phyloP scores from a whole-genome alignment of 1,140 invertebrate species.

The Leptinotarsa defecta region DNA sequence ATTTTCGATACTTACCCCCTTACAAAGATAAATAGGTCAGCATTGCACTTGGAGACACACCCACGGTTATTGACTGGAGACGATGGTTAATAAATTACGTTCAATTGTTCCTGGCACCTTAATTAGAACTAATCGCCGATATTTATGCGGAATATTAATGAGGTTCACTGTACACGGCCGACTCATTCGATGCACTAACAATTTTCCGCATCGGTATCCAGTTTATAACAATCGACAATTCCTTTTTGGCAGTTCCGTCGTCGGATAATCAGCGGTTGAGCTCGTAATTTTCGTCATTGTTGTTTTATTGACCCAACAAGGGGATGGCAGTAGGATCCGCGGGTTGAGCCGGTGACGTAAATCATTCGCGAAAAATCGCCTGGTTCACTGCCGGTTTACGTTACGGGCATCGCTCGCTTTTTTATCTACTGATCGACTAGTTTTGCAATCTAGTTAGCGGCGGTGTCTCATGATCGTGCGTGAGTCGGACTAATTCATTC shows the following conservation, averaged over 20 bases:
- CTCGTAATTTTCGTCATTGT: slow-evolving; percentile 10
- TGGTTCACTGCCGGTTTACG: neutral
- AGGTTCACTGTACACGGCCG: neutral
- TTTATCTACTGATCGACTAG: neutral
- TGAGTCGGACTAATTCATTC: slow-evolving; percentile 39
- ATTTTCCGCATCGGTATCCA: neutral
- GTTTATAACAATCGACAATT: neutral
- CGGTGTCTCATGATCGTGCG: slow-evolving; percentile 17
- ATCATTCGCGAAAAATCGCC: neutral
- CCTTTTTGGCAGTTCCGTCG: neutral
- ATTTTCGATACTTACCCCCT: slow-evolving; percentile 12
- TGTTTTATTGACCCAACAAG: slow-evolving; percentile 18
- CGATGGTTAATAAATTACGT: neutral
- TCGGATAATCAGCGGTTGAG: neutral
- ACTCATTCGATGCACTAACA: neutral
- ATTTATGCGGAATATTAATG: no score
- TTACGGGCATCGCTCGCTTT: slow-evolving; percentile 12
- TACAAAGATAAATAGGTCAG: slow-evolving; percentile 35
- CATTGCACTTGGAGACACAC: slow-evolving; percentile 38
- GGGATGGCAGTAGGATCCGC: neutral
- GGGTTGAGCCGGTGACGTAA: neutral
- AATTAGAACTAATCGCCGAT: no score
- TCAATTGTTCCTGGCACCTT: no score
- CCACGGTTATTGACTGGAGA: slow-evolving; percentile 35
- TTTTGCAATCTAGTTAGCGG: neutral